Percentiles rank a stretch among this genome's conserved stretches.
Conservation (phyloP, 2,113 vertebrate species). For the Quiscalus mexicanus region DNA sequence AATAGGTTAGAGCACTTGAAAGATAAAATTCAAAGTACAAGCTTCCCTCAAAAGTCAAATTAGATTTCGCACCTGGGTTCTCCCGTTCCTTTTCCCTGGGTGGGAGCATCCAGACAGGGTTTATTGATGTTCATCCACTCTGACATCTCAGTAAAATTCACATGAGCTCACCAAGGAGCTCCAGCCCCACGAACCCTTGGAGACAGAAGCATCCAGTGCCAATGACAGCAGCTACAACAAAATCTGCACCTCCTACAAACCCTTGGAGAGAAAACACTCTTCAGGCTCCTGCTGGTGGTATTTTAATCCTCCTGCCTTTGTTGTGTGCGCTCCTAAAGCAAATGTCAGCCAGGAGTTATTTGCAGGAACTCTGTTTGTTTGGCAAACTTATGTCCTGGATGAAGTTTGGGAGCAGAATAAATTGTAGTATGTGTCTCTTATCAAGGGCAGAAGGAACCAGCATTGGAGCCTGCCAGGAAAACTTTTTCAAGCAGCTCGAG, state of each 20-base stretch:
- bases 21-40: not conserved
- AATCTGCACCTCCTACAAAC: not conserved
- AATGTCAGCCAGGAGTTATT: not conserved
- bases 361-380: not conserved
- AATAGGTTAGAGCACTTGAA: accelerated
- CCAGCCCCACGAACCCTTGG: not conserved
- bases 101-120: not conserved
- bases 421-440: not conserved
- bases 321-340: not conserved
- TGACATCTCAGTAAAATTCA: not conserved
- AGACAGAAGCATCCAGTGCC: not conserved
- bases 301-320: not conserved
- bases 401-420: not conserved
- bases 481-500: not conserved
- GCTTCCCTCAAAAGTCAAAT: not conserved
- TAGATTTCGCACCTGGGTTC: not conserved
- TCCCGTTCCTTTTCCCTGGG: not conserved
- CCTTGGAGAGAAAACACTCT: not conserved
- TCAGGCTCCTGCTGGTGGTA: not conserved
- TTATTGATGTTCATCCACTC: not conserved
- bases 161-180: not conserved
- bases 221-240: accelerated
- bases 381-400: not conserved
- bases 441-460: not conserved
- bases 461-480: not conserved